Conservation (phyloP, 1,140 invertebrate genomes). For the Daktulosphaira vitifoliae region DNA sequence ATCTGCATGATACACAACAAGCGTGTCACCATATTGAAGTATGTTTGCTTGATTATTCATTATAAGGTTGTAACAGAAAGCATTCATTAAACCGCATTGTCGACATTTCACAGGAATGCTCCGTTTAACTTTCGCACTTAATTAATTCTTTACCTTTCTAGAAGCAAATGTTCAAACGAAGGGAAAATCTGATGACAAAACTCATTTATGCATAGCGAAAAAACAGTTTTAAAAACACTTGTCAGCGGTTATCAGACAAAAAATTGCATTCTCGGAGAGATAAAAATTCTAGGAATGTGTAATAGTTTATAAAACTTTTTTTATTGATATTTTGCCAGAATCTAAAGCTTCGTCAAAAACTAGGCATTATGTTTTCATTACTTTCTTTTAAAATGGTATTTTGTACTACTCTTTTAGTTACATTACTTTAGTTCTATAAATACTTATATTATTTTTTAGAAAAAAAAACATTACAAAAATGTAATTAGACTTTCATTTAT, state of each 20-base stretch:
- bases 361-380: too few species aligned
- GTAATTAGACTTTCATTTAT: too few species aligned
- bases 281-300: not conserved
- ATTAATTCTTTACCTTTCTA: conserved; percentile 4
- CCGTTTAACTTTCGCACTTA: conserved; percentile 29
- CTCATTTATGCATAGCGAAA: not conserved
- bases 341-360: conserved; percentile 4
- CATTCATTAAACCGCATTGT: conserved; percentile 23
- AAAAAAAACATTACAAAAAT: too few species aligned
- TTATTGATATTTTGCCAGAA: not conserved
- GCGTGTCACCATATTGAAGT: conserved; percentile 1
- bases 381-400: too few species aligned
- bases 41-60: conserved; percentile 18
- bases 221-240: conserved; percentile 17
- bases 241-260: conserved; percentile 28
- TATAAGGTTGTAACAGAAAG: not conserved
- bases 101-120: conserved; percentile 17
- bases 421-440: too few species aligned
- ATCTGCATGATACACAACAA: too few species aligned
- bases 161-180: not conserved
- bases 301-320: not conserved
- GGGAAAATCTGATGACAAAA: not conserved
- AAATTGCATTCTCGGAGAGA: not conserved
- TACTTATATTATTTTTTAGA: too few species aligned
- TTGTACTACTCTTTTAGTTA: too few species aligned